Evolutionary conservation across 2,888 invertebrate species (phyloP).

Genomic region (Aphodius sticticus): DNA sequence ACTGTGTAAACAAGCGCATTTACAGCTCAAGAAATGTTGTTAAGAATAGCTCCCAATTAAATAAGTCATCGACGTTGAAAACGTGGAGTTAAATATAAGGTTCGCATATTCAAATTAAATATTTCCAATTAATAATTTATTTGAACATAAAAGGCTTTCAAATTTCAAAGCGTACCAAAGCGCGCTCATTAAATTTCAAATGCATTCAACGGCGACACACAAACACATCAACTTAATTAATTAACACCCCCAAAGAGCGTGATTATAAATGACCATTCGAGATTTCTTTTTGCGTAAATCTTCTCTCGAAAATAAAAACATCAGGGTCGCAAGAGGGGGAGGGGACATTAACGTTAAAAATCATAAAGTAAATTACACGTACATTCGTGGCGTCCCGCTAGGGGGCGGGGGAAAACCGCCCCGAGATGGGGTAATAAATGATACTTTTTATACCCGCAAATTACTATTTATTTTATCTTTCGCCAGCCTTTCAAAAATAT

Average conservation of each 20-base stretch:
- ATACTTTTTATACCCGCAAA: not conserved
- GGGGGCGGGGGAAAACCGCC: not conserved
- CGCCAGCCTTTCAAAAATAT: not conserved
- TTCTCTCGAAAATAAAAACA: not conserved
- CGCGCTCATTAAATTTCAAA: constrained; percentile 14
- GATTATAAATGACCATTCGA: not conserved
- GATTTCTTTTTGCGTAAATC: not conserved
- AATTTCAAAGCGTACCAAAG: not conserved
- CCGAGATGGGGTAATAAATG: not conserved
- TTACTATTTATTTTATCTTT: constrained; percentile 8
- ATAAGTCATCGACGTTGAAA: too few species aligned
- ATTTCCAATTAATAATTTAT: too few species aligned
- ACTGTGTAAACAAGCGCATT: too few species aligned
- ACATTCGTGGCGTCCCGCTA: not conserved
- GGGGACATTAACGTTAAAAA: not conserved
- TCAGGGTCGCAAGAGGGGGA: not conserved
- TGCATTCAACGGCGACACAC: not conserved
- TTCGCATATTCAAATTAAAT: too few species aligned
- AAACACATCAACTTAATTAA: not conserved
- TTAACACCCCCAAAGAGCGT: not conserved
- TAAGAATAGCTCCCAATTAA: too few species aligned
- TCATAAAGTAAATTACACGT: constrained; percentile 4
- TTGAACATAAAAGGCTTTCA: too few species aligned
- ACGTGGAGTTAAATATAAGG: too few species aligned
- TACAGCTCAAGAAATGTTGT: too few species aligned